Conservation (phyloP, 2,113 vertebrate species). For the Chloropsis hardwickii region DNA sequence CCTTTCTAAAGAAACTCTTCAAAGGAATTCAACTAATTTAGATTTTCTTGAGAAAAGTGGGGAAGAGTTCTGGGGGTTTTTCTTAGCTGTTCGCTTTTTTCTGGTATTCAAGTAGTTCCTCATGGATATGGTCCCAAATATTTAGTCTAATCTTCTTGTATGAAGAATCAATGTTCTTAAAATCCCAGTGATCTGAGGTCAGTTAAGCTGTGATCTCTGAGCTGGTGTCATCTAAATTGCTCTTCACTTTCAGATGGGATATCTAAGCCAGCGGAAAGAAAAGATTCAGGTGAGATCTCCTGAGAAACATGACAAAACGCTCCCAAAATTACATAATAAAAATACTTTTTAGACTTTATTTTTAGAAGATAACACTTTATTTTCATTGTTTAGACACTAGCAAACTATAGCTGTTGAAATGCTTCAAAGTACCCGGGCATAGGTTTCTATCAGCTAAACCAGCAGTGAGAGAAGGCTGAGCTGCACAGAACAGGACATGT, state of each 20-base stretch:
- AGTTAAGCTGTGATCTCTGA: background rate
- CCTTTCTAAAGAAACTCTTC: background rate
- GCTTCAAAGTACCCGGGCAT: background rate
- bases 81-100: background rate
- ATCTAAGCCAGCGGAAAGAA: constrained; percentile 87
- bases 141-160: background rate
- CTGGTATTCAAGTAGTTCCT: background rate
- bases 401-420: background rate
- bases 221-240: constrained; percentile 47
- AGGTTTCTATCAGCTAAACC: background rate
- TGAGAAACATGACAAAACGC: background rate
- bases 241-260: constrained; percentile 93
- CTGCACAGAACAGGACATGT: background rate
- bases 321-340: background rate
- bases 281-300: constrained; percentile 91
- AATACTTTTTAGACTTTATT: background rate
- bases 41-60: background rate
- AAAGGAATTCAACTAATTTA: background rate
- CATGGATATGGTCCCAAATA: background rate
- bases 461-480: background rate
- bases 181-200: background rate
- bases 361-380: background rate
- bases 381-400: background rate
- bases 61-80: background rate
- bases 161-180: background rate